These are phyloP conservation scores for Carlito syrichta DNA, from an alignment of 2,113 vertebrate species.

Conservation along the genomic window DNA sequence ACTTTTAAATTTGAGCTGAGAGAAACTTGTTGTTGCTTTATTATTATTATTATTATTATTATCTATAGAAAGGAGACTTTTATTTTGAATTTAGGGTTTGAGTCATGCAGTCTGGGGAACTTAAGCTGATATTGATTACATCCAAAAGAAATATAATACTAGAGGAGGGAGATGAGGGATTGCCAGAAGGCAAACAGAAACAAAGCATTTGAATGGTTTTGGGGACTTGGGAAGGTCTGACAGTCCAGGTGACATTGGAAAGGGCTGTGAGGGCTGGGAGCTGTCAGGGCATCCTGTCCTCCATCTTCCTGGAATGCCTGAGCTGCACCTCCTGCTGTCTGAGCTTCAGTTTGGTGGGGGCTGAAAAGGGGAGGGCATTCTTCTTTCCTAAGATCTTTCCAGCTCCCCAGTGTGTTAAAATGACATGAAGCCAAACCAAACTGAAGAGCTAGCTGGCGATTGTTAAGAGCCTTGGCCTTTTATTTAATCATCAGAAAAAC, in stretches of 20 bases:
- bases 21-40: not conserved
- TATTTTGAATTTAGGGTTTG: constrained; percentile 6
- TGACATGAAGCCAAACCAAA: constrained; percentile 52
- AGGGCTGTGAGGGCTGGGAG: constrained; percentile 29
- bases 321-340: constrained; percentile 6
- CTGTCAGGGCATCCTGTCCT: constrained; percentile 27
- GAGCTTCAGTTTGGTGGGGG: not conserved
- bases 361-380: not conserved
- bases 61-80: not conserved
- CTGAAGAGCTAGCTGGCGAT: constrained; percentile 59
- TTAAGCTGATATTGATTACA: not conserved
- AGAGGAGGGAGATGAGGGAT: not conserved
- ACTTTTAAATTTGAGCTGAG: too few relatives aligned
- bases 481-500: constrained; percentile 68
- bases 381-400: constrained; percentile 39
- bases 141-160: not conserved
- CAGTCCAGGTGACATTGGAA: constrained; percentile 62
- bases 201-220: constrained; percentile 33
- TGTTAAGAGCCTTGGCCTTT: constrained; percentile 65
- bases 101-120: not conserved
- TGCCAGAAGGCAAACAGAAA: constrained; percentile 70
- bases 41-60: too few relatives aligned
- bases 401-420: not conserved
- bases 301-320: not conserved
- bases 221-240: constrained; percentile 33